These are phyloP conservation scores for Caenorhabditis parvicauda DNA, from an alignment of 2,888 invertebrate species.

Conservation along the genomic window DNA sequence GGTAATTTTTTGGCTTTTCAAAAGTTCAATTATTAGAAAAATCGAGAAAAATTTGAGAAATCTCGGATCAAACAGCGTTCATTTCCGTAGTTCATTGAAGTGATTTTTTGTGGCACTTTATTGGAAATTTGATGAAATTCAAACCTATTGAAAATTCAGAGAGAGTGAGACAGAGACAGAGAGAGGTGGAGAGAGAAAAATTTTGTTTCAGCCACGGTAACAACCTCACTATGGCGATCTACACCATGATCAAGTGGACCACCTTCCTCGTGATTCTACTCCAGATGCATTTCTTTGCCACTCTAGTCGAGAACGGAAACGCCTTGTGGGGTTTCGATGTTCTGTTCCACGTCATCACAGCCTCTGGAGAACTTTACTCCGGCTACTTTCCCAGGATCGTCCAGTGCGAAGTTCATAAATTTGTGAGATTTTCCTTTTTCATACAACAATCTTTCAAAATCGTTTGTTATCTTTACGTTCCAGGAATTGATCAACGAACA, in stretches of 20 bases:
- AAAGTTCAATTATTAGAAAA: no score
- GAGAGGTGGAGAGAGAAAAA: no score
- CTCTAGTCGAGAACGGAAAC: constrained; percentile 15
- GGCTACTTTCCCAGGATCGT: constrained; percentile 1
- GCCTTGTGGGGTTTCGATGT: constrained; percentile 23
- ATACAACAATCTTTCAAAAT: no score
- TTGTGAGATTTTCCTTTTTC: no score
- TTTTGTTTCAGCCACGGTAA: no score
- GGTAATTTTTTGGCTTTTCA: no score
- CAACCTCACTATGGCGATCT: constrained; percentile 6
- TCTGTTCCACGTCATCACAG: not conserved
- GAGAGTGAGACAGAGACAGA: no score
- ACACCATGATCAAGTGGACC: constrained; percentile 17
- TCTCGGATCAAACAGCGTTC: no score
- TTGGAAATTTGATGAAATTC: not conserved
- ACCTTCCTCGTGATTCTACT: constrained; percentile 4
- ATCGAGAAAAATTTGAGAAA: no score
- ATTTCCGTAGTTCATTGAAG: no score
- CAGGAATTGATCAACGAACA: constrained; percentile 1
- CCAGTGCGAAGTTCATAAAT: constrained; percentile 9
- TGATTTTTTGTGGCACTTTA: no score
- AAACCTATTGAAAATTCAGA: no score
- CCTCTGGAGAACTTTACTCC: not conserved
- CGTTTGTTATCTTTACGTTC: not conserved
- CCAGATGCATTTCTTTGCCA: constrained; percentile 15